Percentiles rank a stretch among this genome's conserved stretches.
These are phyloP conservation scores for Megalurothrips usitatus DNA, from an alignment of 2,888 invertebrate species.

Conservation along the genomic window DNA sequence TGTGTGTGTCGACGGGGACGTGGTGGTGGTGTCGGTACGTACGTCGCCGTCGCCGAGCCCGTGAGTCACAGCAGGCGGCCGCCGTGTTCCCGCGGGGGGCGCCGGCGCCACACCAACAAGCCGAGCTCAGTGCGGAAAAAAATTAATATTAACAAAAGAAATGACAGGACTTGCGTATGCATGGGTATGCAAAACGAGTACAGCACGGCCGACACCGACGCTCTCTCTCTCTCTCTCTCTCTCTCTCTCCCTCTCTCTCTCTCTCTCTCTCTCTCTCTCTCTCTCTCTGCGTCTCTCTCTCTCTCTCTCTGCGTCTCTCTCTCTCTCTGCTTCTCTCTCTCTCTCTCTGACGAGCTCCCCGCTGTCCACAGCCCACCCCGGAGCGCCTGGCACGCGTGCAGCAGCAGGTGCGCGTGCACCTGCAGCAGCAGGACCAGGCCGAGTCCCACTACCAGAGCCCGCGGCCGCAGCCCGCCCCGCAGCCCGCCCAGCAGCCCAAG, in stretches of 20 bases:
- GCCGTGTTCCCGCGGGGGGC: no score
- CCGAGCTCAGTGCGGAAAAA: no score
- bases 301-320: slow-evolving; percentile 5
- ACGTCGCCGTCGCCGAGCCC: no score
- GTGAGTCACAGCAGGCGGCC: no score
- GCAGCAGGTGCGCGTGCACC: slow-evolving; percentile 10
- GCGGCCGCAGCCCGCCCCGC: not conserved
- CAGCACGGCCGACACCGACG: no score
- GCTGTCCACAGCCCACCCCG: not conserved
- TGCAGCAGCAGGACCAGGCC: not conserved
- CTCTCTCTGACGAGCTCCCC: not conserved
- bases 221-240: slow-evolving; percentile 18
- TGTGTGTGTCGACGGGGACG: no score
- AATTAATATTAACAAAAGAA: no score
- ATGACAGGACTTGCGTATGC: no score
- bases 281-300: slow-evolving; percentile 5
- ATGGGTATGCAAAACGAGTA: no score
- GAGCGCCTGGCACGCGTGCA: slow-evolving; percentile 9
- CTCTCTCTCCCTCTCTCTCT: slow-evolving; percentile 15
- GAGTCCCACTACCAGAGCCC: not conserved
- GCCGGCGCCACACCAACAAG: no score
- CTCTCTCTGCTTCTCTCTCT: not conserved
- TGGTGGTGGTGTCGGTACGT: no score
- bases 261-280: slow-evolving; percentile 18
- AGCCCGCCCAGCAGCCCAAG: not conserved